Percentiles rank a stretch among this genome's conserved stretches.
These are phyloP conservation scores for Andrena trimmerana DNA, from an alignment of 2,888 invertebrate genomes.

Conservation along the genomic window DNA sequence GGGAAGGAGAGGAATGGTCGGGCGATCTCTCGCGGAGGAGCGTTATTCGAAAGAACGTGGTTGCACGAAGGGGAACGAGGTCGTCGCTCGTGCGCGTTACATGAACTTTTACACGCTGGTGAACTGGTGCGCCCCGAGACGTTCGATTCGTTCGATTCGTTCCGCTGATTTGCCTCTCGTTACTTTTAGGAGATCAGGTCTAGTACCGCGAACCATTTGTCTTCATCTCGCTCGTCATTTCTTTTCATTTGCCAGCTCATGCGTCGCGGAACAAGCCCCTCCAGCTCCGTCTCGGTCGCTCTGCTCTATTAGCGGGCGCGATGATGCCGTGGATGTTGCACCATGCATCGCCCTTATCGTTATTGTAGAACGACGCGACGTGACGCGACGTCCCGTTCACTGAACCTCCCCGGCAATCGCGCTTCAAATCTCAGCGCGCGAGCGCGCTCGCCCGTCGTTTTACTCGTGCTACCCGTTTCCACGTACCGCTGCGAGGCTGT, in stretches of 20 bases:
- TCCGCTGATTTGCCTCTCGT: constrained; percentile 57
- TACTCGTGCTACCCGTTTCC: constrained; percentile 14
- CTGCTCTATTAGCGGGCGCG: constrained; percentile 67
- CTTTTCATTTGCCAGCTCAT: constrained; percentile 72
- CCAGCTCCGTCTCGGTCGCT: constrained; percentile 44
- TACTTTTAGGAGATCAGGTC: constrained; percentile 68
- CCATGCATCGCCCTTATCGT: constrained; percentile 63
- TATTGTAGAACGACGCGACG: constrained; percentile 56
- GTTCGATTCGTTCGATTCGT: constrained; percentile 63
- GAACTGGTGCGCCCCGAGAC: constrained; percentile 30
- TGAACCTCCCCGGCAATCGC: constrained; percentile 54
- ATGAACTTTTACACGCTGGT: constrained; percentile 24
- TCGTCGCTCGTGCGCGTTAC: constrained; percentile 41
- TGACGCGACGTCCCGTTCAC: constrained; percentile 60
- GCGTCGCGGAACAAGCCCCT: constrained; percentile 65
- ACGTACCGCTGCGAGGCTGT: constrained; percentile 5
- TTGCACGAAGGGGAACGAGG: constrained; percentile 40
- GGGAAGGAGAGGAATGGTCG: constrained; percentile 14
- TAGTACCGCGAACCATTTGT: constrained; percentile 75
- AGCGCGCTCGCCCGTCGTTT: background rate
- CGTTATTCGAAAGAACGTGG: constrained; percentile 12
- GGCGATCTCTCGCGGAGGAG: constrained; percentile 11
- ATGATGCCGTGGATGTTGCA: constrained; percentile 42
- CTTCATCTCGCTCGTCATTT: constrained; percentile 77
- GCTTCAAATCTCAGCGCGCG: constrained; percentile 13